Conservation (phyloP, 2,797 vertebrate species). For the Crenichthys baileyi region DNA sequence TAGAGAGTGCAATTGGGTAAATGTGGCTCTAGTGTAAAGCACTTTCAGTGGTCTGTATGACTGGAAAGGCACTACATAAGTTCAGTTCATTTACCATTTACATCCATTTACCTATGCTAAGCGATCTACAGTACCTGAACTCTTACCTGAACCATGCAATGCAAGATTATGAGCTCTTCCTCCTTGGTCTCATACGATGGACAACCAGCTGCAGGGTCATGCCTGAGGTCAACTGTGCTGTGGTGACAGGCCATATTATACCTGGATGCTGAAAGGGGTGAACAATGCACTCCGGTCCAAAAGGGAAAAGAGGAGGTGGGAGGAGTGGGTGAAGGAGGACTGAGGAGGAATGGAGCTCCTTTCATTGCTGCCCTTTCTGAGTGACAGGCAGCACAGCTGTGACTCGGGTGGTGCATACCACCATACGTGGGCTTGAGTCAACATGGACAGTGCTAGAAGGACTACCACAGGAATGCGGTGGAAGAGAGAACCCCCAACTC, state of each 20-base stretch:
- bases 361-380: constrained; percentile 48
- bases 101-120: neutral
- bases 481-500: constrained; percentile 13
- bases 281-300: constrained; percentile 54
- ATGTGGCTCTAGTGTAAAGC: too few species aligned
- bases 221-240: constrained; percentile 51
- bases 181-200: constrained; percentile 9
- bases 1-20: too few species aligned
- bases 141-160: constrained; percentile 7
- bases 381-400: constrained; percentile 66
- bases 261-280: constrained; percentile 73
- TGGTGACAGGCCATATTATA: constrained; percentile 74
- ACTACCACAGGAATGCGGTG: constrained; percentile 45
- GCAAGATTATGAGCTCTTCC: constrained; percentile 4
- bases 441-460: constrained; percentile 31
- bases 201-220: constrained; percentile 58
- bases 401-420: constrained; percentile 46
- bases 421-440: constrained; percentile 42
- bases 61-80: too few species aligned
- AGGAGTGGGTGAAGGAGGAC: constrained; percentile 44
- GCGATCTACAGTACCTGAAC: neutral
- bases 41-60: too few species aligned
- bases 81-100: too few species aligned
- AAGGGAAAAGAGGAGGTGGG: constrained; percentile 51
- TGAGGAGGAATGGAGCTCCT: constrained; percentile 42